These are phyloP conservation scores for Luperina testacea DNA, from an alignment of 2,888 invertebrate species.

Conservation along the genomic window DNA sequence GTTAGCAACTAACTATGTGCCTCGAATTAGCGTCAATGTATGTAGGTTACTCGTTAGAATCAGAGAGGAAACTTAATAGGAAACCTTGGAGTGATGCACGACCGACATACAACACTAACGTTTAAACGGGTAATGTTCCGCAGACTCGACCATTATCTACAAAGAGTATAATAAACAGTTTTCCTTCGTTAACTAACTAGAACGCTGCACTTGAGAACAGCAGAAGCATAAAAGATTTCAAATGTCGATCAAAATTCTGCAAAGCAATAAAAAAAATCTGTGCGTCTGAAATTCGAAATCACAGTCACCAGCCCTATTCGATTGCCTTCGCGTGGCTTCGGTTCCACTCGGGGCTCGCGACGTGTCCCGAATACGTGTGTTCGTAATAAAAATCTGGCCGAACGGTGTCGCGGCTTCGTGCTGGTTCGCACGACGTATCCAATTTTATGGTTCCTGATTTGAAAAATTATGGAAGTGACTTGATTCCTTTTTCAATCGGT, in stretches of 20 bases:
- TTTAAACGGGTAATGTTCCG: slow-evolving; percentile 37
- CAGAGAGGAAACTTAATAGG: slow-evolving; percentile 42
- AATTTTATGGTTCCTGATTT: slow-evolving; percentile 75
- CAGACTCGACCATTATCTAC: slow-evolving; percentile 51
- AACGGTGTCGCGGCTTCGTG: slow-evolving; percentile 65
- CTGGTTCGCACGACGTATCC: slow-evolving; percentile 67
- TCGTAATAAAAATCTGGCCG: slow-evolving; percentile 74
- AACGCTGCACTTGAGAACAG: slow-evolving; percentile 22
- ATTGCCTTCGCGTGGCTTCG: slow-evolving; percentile 54
- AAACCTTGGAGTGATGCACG: slow-evolving; percentile 60
- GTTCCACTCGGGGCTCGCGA: slow-evolving; percentile 69
- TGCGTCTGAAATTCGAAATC: slow-evolving; percentile 56
- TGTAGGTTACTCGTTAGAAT: slow-evolving; percentile 40
- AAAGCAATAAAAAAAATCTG: slow-evolving; percentile 49
- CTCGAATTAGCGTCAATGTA: slow-evolving; percentile 1
- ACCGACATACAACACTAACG: slow-evolving; percentile 36
- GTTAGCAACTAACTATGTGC: neutral
- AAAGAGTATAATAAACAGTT: slow-evolving; percentile 51
- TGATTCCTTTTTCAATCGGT: slow-evolving; percentile 48
- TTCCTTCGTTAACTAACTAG: slow-evolving; percentile 35
- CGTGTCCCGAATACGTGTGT: slow-evolving; percentile 72
- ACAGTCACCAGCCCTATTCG: slow-evolving; percentile 58
- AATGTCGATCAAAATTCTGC: slow-evolving; percentile 39
- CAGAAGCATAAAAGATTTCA: slow-evolving; percentile 23
- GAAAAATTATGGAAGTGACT: slow-evolving; percentile 70